phyloP scores from a whole-genome alignment of 2,888 invertebrate genomes.

The Ophion slaviceki region DNA sequence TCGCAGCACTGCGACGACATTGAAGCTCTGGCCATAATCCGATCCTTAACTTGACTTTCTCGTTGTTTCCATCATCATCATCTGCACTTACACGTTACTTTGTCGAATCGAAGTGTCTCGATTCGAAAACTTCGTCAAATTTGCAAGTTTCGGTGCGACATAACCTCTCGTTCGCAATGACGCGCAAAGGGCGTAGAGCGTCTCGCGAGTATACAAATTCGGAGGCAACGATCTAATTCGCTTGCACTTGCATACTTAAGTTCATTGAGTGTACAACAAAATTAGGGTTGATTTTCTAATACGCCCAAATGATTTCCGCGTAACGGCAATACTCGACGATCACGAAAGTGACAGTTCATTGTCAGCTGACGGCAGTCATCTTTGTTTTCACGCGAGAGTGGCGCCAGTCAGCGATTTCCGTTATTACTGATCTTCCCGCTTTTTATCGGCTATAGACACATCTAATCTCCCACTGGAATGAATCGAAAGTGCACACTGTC shows the following conservation, averaged over 20 bases:
- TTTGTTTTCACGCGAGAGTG: conserved; percentile 8
- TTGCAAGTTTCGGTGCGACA: conserved; percentile 1
- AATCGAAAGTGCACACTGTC: no score
- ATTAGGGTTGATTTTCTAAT: conserved; percentile 3
- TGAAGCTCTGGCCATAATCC: conserved; percentile 73
- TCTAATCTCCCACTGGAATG: no score
- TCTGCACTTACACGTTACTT: neutral
- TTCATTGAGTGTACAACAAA: conserved; percentile 26
- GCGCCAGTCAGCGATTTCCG: neutral
- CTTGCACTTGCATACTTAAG: neutral
- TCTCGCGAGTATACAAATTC: neutral
- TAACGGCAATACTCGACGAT: conserved; percentile 11
- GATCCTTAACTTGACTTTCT: neutral
- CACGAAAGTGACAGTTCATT: conserved; percentile 38
- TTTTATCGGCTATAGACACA: no score
- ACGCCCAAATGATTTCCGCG: neutral
- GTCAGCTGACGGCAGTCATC: conserved; percentile 46
- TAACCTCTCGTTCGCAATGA: conserved; percentile 33
- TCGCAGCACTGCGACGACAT: conserved; percentile 79
- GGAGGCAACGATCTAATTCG: neutral
- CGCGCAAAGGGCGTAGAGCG: neutral
- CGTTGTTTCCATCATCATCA: neutral
- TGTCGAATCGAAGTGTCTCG: neutral
- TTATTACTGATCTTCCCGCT: neutral
- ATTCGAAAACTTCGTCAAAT: conserved; percentile 18